These are phyloP conservation scores for Podarcis siculus DNA, from an alignment of 2,797 vertebrate species.

Conservation along the genomic window DNA sequence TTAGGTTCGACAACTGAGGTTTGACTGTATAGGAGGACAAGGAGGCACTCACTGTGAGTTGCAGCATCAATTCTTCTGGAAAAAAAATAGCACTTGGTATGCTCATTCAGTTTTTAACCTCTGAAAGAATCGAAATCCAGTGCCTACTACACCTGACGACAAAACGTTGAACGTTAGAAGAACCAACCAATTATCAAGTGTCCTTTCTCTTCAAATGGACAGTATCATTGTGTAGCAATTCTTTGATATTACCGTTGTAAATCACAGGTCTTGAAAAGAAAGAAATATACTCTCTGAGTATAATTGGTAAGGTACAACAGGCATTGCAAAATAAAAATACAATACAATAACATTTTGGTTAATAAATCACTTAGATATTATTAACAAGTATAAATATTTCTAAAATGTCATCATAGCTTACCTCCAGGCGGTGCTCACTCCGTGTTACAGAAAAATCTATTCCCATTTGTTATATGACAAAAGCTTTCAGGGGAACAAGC, in stretches of 20 bases:
- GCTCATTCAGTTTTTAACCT: background rate
- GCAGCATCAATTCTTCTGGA: rapidly evolving
- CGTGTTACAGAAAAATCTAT: conserved; percentile 50
- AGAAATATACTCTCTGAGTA: background rate
- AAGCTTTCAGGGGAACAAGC: conserved; percentile 39
- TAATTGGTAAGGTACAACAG: background rate
- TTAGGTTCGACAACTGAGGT: too few relatives aligned
- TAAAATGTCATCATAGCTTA: conserved; percentile 53
- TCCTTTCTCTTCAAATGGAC: background rate
- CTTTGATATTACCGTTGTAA: background rate
- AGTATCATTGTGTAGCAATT: background rate
- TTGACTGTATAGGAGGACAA: too few relatives aligned
- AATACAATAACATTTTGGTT: conserved; percentile 29
- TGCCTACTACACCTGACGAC: background rate
- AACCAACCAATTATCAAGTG: background rate
- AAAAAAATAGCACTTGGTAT: background rate
- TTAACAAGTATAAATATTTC: conserved; percentile 1
- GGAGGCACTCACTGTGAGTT: too few relatives aligned
- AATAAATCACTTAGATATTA: conserved; percentile 40
- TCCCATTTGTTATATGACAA: conserved; percentile 61
- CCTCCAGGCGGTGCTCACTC: conserved; percentile 38
- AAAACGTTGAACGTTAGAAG: background rate
- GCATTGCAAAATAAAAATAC: background rate
- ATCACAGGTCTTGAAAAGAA: background rate
- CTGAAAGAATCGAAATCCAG: background rate